phyloP scores from a whole-genome alignment of 2,888 invertebrate genomes.

The Hydropsyche betteni region DNA sequence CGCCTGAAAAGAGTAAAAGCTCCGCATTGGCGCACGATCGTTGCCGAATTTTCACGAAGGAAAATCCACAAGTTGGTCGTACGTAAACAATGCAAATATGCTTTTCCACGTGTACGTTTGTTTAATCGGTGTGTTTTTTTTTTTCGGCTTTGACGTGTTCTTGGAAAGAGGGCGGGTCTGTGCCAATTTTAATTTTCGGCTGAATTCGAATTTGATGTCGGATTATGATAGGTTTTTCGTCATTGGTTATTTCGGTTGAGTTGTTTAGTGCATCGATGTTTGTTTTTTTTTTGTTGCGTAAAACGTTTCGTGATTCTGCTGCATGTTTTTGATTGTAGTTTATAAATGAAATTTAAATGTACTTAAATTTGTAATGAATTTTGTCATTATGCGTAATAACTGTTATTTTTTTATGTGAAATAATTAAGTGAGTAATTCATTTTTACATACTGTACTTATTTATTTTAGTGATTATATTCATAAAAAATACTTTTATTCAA shows the following conservation, averaged over 20 bases:
- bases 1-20: constrained; percentile 39
- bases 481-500: no score
- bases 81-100: constrained; percentile 39
- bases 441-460: no score
- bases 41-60: constrained; percentile 47
- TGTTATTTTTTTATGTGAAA: no score
- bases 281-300: not conserved
- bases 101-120: not conserved
- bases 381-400: no score
- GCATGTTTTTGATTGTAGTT: not conserved
- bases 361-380: no score
- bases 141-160: not conserved
- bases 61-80: constrained; percentile 42
- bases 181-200: not conserved
- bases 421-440: no score
- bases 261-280: not conserved
- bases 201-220: not conserved
- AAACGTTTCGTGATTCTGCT: no score
- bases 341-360: not conserved
- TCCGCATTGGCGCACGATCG: constrained; percentile 45
- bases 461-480: no score
- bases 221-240: not conserved
- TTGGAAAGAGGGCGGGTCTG: no score
- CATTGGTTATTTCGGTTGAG: not conserved
- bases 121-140: not conserved